These are phyloP conservation scores for Sphaeridia pumilis DNA, from an alignment of 2,888 invertebrate species.

Conservation along the genomic window DNA sequence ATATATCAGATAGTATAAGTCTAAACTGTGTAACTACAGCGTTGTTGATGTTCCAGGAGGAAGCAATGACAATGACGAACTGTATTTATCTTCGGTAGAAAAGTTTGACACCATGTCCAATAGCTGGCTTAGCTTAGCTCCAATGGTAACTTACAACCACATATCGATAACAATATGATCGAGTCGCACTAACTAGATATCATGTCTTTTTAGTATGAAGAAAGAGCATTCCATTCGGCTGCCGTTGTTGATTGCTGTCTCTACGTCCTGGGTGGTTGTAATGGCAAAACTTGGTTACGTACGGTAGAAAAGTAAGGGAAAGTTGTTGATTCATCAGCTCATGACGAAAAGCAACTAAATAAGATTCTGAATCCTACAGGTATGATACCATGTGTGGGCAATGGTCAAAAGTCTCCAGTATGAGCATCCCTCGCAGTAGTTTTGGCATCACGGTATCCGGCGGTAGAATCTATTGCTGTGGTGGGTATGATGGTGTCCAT, in stretches of 20 bases:
- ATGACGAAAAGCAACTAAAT: not conserved
- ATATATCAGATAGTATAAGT: constrained; percentile 1
- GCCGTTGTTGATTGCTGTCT: constrained; percentile 37
- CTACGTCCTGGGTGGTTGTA: constrained; percentile 38
- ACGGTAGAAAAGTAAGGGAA: constrained; percentile 37
- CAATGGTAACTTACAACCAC: constrained; percentile 32
- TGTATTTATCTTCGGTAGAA: constrained; percentile 36
- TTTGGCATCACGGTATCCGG: constrained; percentile 37
- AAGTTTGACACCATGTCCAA: constrained; percentile 37
- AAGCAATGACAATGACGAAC: constrained; percentile 26
- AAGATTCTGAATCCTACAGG: constrained; percentile 22
- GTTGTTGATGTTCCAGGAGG: constrained; percentile 34
- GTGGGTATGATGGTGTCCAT: constrained; percentile 38
- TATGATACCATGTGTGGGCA: constrained; percentile 38
- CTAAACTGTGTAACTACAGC: not conserved
- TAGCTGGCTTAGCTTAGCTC: constrained; percentile 37
- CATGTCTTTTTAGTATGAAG: constrained; percentile 31
- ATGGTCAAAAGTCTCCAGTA: constrained; percentile 37
- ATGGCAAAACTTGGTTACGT: constrained; percentile 37
- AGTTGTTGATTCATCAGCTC: not conserved
- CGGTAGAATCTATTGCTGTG: constrained; percentile 38
- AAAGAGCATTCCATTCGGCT: constrained; percentile 37
- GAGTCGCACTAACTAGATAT: too few relatives aligned
- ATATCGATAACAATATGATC: too few relatives aligned
- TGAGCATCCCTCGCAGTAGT: constrained; percentile 38